Evolutionary conservation across 1,140 invertebrate species (phyloP).

Genomic region (Planococcus citri): DNA sequence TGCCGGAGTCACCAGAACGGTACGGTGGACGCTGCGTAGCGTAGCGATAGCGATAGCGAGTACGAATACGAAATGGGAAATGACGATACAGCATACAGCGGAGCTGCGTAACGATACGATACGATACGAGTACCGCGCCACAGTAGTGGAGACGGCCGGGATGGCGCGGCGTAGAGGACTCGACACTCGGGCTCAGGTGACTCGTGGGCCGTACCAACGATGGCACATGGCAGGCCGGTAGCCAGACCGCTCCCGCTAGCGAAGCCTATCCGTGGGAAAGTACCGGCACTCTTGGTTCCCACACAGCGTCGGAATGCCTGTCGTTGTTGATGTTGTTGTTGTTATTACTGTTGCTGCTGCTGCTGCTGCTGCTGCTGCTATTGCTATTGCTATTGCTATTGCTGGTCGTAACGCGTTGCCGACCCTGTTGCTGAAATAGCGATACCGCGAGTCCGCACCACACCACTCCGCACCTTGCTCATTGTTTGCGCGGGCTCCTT

Average conservation of each 20-base stretch:
- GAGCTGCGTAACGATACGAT: background rate
- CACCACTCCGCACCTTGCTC: background rate
- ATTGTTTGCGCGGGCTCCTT: background rate
- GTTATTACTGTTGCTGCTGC: background rate
- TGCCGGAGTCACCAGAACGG: too few relatives aligned
- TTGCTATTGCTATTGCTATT: too few relatives aligned
- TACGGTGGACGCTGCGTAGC: too few relatives aligned
- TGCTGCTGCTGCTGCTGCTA: background rate
- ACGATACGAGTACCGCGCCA: too few relatives aligned
- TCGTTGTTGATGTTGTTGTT: background rate
- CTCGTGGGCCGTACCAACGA: conserved; percentile 13
- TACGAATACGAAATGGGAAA: background rate
- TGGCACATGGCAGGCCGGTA: conserved; percentile 19
- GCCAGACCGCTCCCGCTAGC: conserved; percentile 14
- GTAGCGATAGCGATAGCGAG: too few relatives aligned
- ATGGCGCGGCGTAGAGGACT: background rate
- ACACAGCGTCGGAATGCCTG: conserved; percentile 19
- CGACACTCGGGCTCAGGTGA: background rate
- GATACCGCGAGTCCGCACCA: background rate
- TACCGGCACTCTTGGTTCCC: conserved; percentile 15
- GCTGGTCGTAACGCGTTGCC: background rate
- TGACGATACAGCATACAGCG: background rate
- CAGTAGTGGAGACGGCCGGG: background rate
- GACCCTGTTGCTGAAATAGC: background rate
- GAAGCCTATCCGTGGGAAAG: conserved; percentile 13